These are phyloP conservation scores for Salmo trutta DNA, from an alignment of 2,797 vertebrate species.

Conservation along the genomic window DNA sequence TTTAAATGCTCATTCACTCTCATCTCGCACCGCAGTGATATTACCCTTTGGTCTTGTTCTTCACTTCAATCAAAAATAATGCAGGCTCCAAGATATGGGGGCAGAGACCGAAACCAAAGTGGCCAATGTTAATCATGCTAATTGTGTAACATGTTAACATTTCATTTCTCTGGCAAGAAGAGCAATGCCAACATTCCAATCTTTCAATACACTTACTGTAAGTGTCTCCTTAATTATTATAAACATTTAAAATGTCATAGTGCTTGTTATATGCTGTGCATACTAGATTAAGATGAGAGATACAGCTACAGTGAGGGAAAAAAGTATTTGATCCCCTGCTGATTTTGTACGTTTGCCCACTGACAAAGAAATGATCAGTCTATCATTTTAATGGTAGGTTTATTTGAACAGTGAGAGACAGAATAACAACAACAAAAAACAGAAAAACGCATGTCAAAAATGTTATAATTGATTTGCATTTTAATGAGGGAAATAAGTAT, in stretches of 20 bases:
- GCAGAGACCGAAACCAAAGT: slow-evolving; percentile 27
- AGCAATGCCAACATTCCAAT: slow-evolving; percentile 31
- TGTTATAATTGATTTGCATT: no score
- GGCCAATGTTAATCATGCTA: slow-evolving; percentile 43
- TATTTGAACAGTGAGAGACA: no score
- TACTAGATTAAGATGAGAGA: slow-evolving; percentile 11
- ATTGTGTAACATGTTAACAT: slow-evolving; percentile 30
- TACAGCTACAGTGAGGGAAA: neutral
- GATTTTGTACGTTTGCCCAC: no score
- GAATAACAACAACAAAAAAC: no score
- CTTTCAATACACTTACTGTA: slow-evolving; percentile 35
- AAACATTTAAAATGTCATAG: slow-evolving; percentile 19
- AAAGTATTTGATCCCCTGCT: no score
- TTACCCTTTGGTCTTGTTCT: slow-evolving; percentile 39
- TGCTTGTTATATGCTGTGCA: slow-evolving; percentile 26
- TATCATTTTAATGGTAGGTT: no score
- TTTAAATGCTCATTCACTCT: slow-evolving; percentile 26
- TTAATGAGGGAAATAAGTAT: no score
- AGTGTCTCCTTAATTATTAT: slow-evolving; percentile 29
- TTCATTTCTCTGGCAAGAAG: slow-evolving; percentile 6
- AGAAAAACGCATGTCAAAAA: no score
- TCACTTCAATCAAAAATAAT: slow-evolving; percentile 53
- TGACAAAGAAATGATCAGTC: no score
- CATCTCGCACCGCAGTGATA: slow-evolving; percentile 47
- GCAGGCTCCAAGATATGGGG: slow-evolving; percentile 20